Base-by-base conservation (phyloP, 2,797 vertebrate species). In the Catostomus latipinnis region DNA sequence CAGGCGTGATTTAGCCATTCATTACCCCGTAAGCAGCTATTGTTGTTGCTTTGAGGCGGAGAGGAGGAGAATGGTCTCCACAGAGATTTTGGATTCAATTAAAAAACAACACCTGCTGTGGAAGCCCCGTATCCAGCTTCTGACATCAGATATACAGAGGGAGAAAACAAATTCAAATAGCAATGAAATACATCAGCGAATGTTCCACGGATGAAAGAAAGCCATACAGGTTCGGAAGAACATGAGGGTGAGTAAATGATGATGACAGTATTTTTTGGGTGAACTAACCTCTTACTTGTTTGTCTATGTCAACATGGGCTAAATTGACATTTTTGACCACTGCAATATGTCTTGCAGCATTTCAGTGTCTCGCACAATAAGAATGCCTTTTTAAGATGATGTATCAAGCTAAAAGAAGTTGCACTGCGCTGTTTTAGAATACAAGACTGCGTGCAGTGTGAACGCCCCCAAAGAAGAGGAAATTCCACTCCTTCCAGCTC, bases 21-120 rank as follows among this genome's bases (percentile, higher is more conserved):
- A 91, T 92, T 92, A 91, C 70, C 50, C 81, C 78, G 88, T 90
- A 91, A 93, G 86, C 87, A 91, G 90, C 90, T 86, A 87, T 89
- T 90, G 89, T 91, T 89, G 81, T 69, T 82, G 85, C 87, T 53
- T 71, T 68, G 71, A 86, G 81, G 68, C 53, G 22, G 46, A 58
- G 65, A 77, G 65, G 58, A 68, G 69, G 62, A 74, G 65, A 72
- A 82, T 50, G 68, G 82, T 60, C 74, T 82, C 75, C 75, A 58
- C 53, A 14, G 80, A 87, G 83, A 85, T 81, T 80, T 71, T 79
- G 75, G 73, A 85, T 82, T 86, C 82, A 88, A 85, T 86, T 85
- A 83, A 80, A 84, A 84, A 81, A 76, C 78, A 82, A 74, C 83
- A 82, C 82, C 34, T 34, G 34, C 34, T 34, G 34, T 34, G 34